Base-by-base conservation (phyloP, 2,888 invertebrate species). In the Digitonthophagus gazella region DNA sequence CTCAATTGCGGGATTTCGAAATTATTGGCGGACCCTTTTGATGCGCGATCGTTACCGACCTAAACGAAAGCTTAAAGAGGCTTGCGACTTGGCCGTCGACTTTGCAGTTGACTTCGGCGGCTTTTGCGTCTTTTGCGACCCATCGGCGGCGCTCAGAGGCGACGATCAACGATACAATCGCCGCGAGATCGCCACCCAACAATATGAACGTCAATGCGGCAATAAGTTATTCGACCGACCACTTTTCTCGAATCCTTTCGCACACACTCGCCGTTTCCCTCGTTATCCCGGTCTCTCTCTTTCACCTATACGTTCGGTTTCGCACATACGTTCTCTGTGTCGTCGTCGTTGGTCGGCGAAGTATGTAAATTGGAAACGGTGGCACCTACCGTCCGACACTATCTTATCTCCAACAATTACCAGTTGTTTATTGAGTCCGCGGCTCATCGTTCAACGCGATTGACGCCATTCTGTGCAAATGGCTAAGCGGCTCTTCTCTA, bases 341-440 rank as follows among this genome's bases (percentile, higher is more conserved):
- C 28, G 11, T 44, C 28, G 28, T 44, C 28, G 28, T 44, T 61
- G 20, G 19, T 20, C 19, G 61, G 19, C 61, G 61, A 16, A 18
- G 20, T 61, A 61, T 61, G 61, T 61, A 61, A 61, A 61, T 61
- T 61, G 61, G 61, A 61, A 18, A 20, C 61, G 18, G 61, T 61
- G 61, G 61, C 61, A 61, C 61, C 61, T 61, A 61, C 61, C 20
- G 20, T 16, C 61, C 19, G n/a, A 20, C 61, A 18, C 61, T 61
- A 61, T 61, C 61, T 61, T 61, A 61, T 61, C 61, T 61, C 61
- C 61, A 61, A 61, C 61, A 61, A 61, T 61, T 61, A 61, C 61
- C 61, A 61, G 61, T 61, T 61, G 61, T 61, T 61, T 61, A 61
- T 61, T 61, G 61, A 61, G 61, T 61, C 61, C 61, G 61, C 8